phyloP scores from a whole-genome alignment of 2,113 vertebrate species.

The Fukomys damarensis region DNA sequence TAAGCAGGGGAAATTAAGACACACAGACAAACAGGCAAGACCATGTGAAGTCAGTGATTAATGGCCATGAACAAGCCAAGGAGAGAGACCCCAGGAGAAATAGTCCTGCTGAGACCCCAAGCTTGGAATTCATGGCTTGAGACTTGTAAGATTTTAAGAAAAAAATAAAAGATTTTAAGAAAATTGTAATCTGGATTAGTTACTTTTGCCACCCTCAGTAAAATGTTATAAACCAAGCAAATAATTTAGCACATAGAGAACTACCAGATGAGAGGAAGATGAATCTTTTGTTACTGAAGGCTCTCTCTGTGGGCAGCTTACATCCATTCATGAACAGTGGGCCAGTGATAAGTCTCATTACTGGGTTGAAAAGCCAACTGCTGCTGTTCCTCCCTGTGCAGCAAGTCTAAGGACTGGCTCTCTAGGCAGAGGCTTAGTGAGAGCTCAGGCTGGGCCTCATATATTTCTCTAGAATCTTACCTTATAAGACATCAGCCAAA shows the following conservation, averaged over 20 bases:
- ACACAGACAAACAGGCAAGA: rapidly evolving
- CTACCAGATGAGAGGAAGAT: background rate
- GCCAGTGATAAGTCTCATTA: rapidly evolving
- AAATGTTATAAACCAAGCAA: background rate
- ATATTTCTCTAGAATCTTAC: background rate
- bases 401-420: background rate
- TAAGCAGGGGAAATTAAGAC: background rate
- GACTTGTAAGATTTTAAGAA: background rate
- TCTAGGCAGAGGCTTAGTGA: background rate
- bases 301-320: background rate
- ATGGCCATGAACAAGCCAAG: background rate
- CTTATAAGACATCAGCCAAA: background rate
- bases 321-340: rapidly evolving
- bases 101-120: background rate
- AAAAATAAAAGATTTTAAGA: too few relatives aligned
- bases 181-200: background rate
- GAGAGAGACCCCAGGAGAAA: background rate
- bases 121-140: background rate
- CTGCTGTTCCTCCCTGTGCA: rapidly evolving
- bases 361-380: background rate
- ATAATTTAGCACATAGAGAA: background rate
- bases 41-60: background rate
- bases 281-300: rapidly evolving
- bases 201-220: background rate
- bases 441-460: background rate